A percentile compares a stretch with the other conserved stretches of the same genome.
Conservation (phyloP, 2,797 vertebrate genomes). For the Cuniculus paca region DNA sequence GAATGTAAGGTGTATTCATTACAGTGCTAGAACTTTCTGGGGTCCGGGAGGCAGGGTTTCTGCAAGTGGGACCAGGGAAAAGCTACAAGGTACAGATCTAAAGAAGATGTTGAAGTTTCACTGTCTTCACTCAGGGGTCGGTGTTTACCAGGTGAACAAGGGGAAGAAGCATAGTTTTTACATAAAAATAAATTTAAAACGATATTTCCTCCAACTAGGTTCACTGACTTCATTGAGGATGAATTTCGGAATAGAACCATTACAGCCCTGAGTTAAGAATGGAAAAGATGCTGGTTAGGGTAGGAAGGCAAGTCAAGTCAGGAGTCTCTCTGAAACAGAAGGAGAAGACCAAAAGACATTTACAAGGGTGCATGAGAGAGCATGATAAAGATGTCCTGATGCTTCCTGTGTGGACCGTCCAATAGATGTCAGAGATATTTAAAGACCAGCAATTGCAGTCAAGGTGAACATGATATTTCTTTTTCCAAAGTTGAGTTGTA, state of each 20-base stretch:
- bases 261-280: not conserved
- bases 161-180: not conserved
- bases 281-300: not conserved
- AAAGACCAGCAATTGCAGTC: not conserved
- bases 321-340: not conserved
- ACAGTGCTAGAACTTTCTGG: not conserved
- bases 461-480: not conserved
- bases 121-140: not conserved
- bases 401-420: not conserved
- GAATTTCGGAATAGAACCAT: not conserved
- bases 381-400: not conserved
- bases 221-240: not conserved
- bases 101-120: not conserved
- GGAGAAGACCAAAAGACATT: not conserved
- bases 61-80: not conserved
- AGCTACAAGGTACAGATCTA: not conserved
- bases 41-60: not conserved
- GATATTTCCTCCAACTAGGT: not conserved
- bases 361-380: not conserved
- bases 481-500: not conserved
- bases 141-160: not conserved
- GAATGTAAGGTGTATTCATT: not conserved
- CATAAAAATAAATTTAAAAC: not conserved
- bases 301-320: not conserved
- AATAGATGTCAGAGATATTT: not conserved